phyloP scores from a whole-genome alignment of 2,797 vertebrate genomes.

The Arctocebus calabarensis region DNA sequence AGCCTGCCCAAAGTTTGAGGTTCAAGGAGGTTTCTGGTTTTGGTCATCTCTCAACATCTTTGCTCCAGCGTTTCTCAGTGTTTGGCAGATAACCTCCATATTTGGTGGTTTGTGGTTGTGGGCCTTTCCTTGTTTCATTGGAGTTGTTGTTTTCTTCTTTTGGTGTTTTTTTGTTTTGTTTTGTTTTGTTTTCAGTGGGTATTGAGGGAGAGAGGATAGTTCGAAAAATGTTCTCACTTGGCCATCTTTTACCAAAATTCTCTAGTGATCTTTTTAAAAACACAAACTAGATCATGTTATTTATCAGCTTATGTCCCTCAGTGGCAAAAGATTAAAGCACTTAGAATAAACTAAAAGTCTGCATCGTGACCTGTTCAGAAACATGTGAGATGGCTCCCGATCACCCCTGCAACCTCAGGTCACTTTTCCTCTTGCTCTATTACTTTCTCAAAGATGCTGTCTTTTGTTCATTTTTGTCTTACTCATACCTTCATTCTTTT shows the following conservation, averaged over 20 bases:
- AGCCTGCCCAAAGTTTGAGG: background rate
- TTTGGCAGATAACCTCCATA: conserved; percentile 43
- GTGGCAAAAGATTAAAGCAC: background rate
- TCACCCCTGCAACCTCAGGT: background rate
- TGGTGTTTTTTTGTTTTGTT: background rate
- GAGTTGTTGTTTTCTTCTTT: conserved; percentile 31
- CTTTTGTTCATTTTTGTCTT: background rate
- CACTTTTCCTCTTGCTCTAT: background rate
- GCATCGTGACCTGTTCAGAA: background rate
- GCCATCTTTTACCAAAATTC: conserved; percentile 23
- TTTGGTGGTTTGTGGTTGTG: conserved; percentile 57
- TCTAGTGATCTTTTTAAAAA: conserved; percentile 37
- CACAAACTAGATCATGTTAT: background rate
- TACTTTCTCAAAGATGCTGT: background rate
- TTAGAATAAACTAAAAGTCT: background rate
- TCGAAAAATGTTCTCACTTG: conserved; percentile 52
- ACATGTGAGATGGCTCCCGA: background rate
- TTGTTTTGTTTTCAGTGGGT: background rate
- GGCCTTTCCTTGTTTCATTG: conserved; percentile 15
- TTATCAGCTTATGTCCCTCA: background rate
- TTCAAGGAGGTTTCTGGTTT: conserved; percentile 7
- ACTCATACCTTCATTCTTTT: conserved; percentile 7
- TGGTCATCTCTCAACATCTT: conserved; percentile 38
- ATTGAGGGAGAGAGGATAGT: conserved; percentile 7
- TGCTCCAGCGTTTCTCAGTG: background rate